A percentile compares a stretch with the other conserved stretches of the same genome.
phyloP scores from a whole-genome alignment of 2,888 invertebrate species.

The Embidobia sp. region DNA sequence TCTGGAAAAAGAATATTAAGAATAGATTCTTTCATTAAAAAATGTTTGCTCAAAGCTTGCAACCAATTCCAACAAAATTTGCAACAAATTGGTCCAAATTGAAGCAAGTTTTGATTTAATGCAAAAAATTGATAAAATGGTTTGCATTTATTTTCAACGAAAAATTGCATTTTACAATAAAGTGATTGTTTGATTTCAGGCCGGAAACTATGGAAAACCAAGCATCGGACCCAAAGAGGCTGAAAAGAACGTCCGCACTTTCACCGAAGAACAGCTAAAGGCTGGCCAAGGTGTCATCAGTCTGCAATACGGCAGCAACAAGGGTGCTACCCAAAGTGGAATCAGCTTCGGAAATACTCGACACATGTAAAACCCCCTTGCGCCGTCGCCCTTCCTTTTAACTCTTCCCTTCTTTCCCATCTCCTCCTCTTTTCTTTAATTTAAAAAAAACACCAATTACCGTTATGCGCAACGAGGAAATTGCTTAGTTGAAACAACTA shows the following conservation, averaged over 20 bases:
- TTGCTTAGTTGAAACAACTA: no score
- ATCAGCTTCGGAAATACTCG: slow-evolving; percentile 98
- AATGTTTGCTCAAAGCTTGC: no score
- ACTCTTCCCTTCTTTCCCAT: background rate
- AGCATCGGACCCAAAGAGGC: slow-evolving; percentile 98
- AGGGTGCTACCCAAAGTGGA: slow-evolving; percentile 97
- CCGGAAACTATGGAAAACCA: slow-evolving; percentile 91
- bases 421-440: background rate
- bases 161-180: background rate
- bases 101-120: no score
- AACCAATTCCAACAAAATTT: no score
- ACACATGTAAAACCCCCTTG: slow-evolving; percentile 89
- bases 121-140: no score
- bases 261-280: slow-evolving; percentile 95
- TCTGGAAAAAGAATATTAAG: no score
- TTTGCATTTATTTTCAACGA: no score
- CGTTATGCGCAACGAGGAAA: no score
- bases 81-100: no score
- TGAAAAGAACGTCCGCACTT: slow-evolving; percentile 96
- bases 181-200: slow-evolving; percentile 82
- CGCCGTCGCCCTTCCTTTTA: background rate
- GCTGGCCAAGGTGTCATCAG: slow-evolving; percentile 97
- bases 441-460: no score
- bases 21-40: no score
- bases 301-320: slow-evolving; percentile 98